Conservation (phyloP, 1,140 invertebrate species). For the Trinorchestia longiramus region DNA sequence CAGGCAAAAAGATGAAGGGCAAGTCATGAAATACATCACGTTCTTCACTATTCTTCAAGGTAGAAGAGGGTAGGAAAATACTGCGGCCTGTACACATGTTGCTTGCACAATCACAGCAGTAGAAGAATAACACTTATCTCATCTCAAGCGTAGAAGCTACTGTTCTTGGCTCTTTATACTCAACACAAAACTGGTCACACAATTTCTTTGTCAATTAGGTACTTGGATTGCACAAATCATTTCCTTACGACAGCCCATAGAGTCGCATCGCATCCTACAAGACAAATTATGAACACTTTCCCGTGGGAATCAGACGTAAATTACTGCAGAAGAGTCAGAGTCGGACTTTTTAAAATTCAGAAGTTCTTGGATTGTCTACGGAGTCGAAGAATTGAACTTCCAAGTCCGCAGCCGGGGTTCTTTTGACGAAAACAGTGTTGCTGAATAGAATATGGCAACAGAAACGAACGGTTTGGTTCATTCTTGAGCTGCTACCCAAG, state of each 20-base stretch:
- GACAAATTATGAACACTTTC: too few species aligned
- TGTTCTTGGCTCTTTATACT: not conserved
- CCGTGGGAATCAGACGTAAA: too few species aligned
- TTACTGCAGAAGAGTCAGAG: too few species aligned
- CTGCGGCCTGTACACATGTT: not conserved
- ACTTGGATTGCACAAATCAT: not conserved
- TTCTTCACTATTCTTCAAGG: not conserved
- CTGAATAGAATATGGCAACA: too few species aligned
- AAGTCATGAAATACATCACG: not conserved
- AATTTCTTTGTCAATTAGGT: too few species aligned
- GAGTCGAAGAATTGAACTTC: too few species aligned
- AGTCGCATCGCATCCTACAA: not conserved
- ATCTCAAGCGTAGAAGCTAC: not conserved
- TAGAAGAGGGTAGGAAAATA: not conserved
- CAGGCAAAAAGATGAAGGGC: not conserved
- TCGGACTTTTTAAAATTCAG: too few species aligned
- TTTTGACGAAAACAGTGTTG: too few species aligned
- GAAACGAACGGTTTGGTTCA: too few species aligned
- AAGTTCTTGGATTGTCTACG: too few species aligned
- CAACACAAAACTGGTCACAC: not conserved
- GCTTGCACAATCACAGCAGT: not conserved
- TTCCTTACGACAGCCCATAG: not conserved
- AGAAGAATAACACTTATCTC: not conserved
- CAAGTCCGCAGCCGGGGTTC: too few species aligned
- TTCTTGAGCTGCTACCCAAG: too few species aligned